Evolutionary conservation across 2,113 vertebrate genomes (phyloP).

Genomic region (Ceyx margarethae): DNA sequence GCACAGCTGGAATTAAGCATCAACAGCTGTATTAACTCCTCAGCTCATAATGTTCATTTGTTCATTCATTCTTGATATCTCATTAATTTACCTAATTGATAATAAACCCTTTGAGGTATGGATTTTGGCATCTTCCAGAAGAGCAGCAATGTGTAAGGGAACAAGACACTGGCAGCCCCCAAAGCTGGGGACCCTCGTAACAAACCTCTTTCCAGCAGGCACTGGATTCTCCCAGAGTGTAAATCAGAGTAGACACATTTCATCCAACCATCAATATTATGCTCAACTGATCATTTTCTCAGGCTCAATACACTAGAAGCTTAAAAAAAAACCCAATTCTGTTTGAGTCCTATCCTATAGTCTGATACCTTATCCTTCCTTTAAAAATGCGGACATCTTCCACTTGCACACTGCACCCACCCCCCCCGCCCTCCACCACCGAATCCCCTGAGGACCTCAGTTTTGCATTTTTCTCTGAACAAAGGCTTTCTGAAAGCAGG

Average conservation of each 20-base stretch:
- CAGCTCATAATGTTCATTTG: not conserved
- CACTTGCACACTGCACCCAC: not conserved
- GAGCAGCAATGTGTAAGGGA: not conserved
- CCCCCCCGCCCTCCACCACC: rapidly evolving
- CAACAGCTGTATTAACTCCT: not conserved
- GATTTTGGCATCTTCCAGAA: not conserved
- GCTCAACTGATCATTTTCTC: not conserved
- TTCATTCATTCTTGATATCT: not conserved
- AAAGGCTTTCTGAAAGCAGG: not conserved
- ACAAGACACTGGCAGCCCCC: not conserved
- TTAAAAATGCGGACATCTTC: not conserved
- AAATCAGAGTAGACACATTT: not conserved
- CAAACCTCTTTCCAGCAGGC: not conserved
- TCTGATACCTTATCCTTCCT: not conserved
- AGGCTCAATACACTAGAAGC: not conserved
- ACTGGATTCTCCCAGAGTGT: not conserved
- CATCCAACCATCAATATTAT: not conserved
- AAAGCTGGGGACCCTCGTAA: not conserved
- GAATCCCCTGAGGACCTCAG: not conserved
- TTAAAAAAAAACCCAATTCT: not conserved
- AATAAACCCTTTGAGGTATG: not conserved
- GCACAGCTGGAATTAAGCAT: not conserved
- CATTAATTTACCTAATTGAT: not conserved
- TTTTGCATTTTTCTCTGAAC: not conserved
- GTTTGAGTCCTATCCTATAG: not conserved